These are phyloP conservation scores for Daubentonia madagascariensis DNA, from an alignment of 2,113 vertebrate genomes.

Conservation along the genomic window DNA sequence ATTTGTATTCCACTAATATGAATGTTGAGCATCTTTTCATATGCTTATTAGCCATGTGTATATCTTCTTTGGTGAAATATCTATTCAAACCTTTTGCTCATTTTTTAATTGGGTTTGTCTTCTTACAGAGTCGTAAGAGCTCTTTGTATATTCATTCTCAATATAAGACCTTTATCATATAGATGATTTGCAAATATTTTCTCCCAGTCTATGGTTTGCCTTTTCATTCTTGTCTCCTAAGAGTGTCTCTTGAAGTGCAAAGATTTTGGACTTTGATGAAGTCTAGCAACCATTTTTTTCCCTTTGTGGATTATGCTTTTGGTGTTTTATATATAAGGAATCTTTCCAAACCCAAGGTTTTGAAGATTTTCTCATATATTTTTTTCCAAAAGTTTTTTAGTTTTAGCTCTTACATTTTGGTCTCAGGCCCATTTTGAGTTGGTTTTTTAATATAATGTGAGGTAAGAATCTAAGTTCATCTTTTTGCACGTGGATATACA, in stretches of 20 bases:
- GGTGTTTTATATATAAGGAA: background rate
- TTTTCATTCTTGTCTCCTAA: background rate
- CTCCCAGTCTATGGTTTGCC: background rate
- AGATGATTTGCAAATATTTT: background rate
- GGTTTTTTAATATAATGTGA: background rate
- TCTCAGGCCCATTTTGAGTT: background rate
- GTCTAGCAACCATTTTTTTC: background rate
- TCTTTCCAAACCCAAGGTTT: background rate
- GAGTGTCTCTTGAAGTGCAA: background rate
- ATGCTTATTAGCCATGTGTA: background rate
- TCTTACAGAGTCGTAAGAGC: background rate
- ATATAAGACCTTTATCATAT: background rate
- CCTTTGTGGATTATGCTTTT: background rate
- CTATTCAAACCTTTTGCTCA: background rate
- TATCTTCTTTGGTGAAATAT: slow-evolving; percentile 11
- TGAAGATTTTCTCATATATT: background rate
- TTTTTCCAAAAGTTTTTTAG: background rate
- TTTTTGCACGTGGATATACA: background rate
- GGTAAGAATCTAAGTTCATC: background rate
- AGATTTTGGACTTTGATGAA: background rate
- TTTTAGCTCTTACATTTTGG: background rate
- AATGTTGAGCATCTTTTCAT: background rate
- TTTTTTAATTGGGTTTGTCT: background rate
- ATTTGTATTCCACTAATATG: background rate
- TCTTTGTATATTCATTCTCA: background rate